Percentiles rank a stretch among this genome's conserved stretches.
Conservation (phyloP, 2,888 invertebrate genomes). For the Hydraecia micacea region DNA sequence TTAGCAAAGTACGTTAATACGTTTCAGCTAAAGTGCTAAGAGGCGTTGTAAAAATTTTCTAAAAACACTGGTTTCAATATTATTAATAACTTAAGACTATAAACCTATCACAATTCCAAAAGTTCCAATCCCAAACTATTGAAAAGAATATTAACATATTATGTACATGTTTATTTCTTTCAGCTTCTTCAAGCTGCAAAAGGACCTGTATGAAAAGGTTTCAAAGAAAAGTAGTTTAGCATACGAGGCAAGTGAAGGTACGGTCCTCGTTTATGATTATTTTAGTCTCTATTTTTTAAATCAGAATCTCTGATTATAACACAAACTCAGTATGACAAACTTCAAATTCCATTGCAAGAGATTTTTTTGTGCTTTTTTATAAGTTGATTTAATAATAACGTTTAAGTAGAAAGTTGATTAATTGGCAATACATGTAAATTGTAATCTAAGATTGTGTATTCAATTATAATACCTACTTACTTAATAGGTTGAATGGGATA, state of each 20-base stretch:
- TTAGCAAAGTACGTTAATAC: not conserved
- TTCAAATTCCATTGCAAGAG: conserved; percentile 1
- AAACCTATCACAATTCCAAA: not conserved
- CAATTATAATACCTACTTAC: not conserved
- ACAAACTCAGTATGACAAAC: not conserved
- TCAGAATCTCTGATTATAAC: not conserved
- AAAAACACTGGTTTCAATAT: no score
- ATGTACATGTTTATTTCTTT: conserved; percentile 50
- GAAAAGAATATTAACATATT: not conserved
- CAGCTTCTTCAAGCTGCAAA: conserved; percentile 84
- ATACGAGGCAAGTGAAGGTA: conserved; percentile 74
- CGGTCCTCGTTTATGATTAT: not conserved
- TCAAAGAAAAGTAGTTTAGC: conserved; percentile 68
- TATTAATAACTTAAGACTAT: not conserved
- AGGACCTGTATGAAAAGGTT: conserved; percentile 78
- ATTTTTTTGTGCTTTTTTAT: not conserved
- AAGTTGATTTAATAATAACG: conserved; percentile 1
- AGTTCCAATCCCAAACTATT: not conserved
- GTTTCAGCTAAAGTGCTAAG: not conserved
- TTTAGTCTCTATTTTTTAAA: not conserved
- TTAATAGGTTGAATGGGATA: not conserved
- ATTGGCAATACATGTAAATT: not conserved
- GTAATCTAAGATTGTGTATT: not conserved
- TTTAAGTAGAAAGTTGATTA: not conserved
- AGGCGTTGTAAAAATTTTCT: not conserved